Base-by-base conservation (phyloP, 2,113 vertebrate species). In the Paradisaea rubra region DNA sequence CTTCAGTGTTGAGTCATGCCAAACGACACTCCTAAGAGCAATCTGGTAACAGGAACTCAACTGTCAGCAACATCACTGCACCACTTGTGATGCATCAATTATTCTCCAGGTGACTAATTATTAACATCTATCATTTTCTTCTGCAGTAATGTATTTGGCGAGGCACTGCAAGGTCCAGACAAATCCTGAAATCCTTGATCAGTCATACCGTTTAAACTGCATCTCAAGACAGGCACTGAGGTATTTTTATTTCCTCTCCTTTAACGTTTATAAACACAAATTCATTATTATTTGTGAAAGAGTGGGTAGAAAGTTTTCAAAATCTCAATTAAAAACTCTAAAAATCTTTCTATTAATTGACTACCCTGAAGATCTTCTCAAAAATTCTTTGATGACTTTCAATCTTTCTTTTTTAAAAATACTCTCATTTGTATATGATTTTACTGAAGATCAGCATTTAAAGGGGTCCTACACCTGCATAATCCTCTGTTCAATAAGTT, bases 1-100 rank as follows among this genome's bases (percentile, higher is more conserved):
- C 49, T 69, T 54, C 78, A 77, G 28, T 3, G 11, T 3, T 82
- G 81, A 91, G 65, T 95, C 87, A 91, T 24, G n/a, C 12, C 37
- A 72, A 76, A 81, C 49, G 11, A 83, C 20, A 53, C 57, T 84
- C 37, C 11, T 25, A 50, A 54, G 17, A 24, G 56, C 59, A 70
- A 63, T 44, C 50, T 82, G 42, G 17, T 82, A 89, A 85, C 39
- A 94, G 84, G 70, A 95, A 92, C 86, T 37, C 73, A 91, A 13
- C 47, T 53, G 57, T 87, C 77, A 85, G 83, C 57, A 84, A 53
- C 61, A 93, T 39, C 37, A 49, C 54, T 39, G 30, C 39, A 81
- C 63, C 24, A 23, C n/a, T 44, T 85, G 25, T 69, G 61, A 61
- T 49, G n/a, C 79, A 76, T 31, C 41, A 42, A 68, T 52, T 72